Conservation (phyloP, 2,888 invertebrate species). For the Ecliptopera silaceata region DNA sequence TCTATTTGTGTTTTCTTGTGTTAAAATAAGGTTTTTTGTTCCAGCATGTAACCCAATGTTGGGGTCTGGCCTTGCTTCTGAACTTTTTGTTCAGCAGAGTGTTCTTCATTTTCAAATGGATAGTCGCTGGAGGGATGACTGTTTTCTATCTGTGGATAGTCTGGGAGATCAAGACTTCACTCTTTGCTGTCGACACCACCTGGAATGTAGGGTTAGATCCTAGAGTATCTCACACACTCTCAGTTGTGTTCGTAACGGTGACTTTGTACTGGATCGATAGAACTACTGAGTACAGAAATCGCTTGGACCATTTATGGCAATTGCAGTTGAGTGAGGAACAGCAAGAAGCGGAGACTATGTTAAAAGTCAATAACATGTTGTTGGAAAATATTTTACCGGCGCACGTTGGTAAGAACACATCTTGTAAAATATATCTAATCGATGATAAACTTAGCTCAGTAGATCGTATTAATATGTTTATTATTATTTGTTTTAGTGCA, state of each 20-base stretch:
- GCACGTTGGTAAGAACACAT: slow-evolving; percentile 89
- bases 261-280: slow-evolving; percentile 93
- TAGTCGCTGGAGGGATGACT: slow-evolving; percentile 86
- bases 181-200: slow-evolving; percentile 84
- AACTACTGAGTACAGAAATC: slow-evolving; percentile 94
- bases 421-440: no score
- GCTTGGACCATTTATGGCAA: slow-evolving; percentile 90
- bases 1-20: not conserved
- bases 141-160: slow-evolving; percentile 87
- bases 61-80: slow-evolving; percentile 85
- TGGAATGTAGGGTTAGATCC: slow-evolving; percentile 88
- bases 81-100: slow-evolving; percentile 93
- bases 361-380: slow-evolving; percentile 93
- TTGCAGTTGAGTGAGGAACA: slow-evolving; percentile 90
- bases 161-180: slow-evolving; percentile 82
- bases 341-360: slow-evolving; percentile 92
- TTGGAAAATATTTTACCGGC: slow-evolving; percentile 96
- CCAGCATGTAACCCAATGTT: slow-evolving; percentile 90
- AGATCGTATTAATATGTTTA: not conserved
- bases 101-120: slow-evolving; percentile 91
- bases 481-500: slow-evolving; percentile 83
- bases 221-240: slow-evolving; percentile 88
- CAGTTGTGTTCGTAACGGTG: slow-evolving; percentile 87
- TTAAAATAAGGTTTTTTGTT: slow-evolving; percentile 45
- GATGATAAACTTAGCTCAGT: not conserved